Conservation (phyloP, 1,140 invertebrate species). For the Lutraria rhynchaena region DNA sequence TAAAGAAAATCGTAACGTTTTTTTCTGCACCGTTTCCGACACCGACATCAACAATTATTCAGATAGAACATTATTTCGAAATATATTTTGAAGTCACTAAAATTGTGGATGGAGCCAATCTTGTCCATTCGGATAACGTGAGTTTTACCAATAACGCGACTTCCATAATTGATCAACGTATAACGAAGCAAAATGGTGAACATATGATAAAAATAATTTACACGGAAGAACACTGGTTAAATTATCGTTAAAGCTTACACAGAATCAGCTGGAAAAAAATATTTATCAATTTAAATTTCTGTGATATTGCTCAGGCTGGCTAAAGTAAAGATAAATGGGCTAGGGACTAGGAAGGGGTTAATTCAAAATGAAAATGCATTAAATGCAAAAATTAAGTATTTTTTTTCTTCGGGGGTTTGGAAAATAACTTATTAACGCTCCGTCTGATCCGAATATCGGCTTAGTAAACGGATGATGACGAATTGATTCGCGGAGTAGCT, state of each 20-base stretch:
- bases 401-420: not conserved
- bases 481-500: not conserved
- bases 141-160: not conserved
- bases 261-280: not conserved
- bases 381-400: not conserved
- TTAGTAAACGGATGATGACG: not conserved
- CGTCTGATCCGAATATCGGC: not conserved
- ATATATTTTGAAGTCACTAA: not conserved
- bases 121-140: not conserved
- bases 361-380: not conserved
- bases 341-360: not conserved
- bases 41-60: too few relatives aligned
- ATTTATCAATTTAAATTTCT: not conserved
- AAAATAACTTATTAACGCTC: not conserved
- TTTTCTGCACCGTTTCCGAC: too few relatives aligned
- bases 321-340: not conserved
- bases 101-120: not conserved
- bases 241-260: not conserved
- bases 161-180: conserved; percentile 1
- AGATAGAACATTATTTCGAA: conserved; percentile 6
- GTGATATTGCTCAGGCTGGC: not conserved
- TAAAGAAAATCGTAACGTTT: too few relatives aligned
- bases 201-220: not conserved
- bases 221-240: not conserved
- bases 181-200: not conserved